Base-by-base conservation (phyloP, 2,113 vertebrate genomes). In the Planiliza haematocheilus region DNA sequence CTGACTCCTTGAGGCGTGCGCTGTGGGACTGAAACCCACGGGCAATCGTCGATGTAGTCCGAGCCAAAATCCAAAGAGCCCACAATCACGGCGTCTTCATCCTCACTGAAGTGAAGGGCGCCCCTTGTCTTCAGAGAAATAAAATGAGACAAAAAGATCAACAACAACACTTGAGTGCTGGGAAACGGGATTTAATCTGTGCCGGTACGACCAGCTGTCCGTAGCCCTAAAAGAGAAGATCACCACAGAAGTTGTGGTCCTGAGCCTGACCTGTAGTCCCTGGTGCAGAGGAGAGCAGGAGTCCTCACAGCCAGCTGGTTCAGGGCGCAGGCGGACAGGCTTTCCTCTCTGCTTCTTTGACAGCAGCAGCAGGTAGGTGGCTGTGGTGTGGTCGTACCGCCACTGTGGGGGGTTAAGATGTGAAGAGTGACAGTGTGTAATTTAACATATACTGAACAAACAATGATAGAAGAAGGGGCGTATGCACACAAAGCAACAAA, bases 321-420 rank as follows among this genome's bases (percentile, higher is more conserved):
- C 36, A 0, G 77, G 81, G 63, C 87, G 65, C 53, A 99, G 90
- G n/a, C 91, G 91, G 68, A 96, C 86, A 7, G 92, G 92, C 50
- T 93, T 96, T 45, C 96, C 97, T 14, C 80, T 93, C 84, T 87
- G 82, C 89, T 99, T 99, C 92, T 95, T 97, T 58, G 94, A 91
- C 11, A 95, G 93, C 82, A 99, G 96, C 86, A 99, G 90, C 66
- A 99, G 92, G 81, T 98, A 99, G 0, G 93, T 97, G 56, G 95
- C 96, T 24, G 96, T 95, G 56, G 94, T 91, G 7, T 97, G 94
- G 84, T 99, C 96, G 7, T 98, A 99, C 12, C 88, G 94, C 96
- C 98, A 98, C 98, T 98, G 69, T 24, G 21, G 24, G 43, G 39
- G 69, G 51, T 38, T 20, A 10, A 62, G 13, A 60, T 49, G 13